These are phyloP conservation scores for Monochamus alternatus DNA, from an alignment of 2,888 invertebrate genomes.

Conservation along the genomic window DNA sequence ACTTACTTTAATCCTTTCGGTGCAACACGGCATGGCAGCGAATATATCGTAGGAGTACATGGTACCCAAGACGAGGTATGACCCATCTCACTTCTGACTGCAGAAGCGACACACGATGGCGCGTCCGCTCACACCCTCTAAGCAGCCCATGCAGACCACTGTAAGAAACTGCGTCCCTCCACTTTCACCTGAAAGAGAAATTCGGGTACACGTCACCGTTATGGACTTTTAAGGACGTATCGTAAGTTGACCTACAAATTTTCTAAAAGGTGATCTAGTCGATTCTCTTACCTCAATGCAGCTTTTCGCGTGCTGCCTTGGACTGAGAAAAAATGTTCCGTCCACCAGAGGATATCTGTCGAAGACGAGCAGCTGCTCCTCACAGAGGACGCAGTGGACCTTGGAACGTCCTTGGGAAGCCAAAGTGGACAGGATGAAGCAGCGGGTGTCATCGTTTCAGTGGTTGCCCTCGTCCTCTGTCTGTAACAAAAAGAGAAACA, in stretches of 20 bases:
- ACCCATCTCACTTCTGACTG: slow-evolving; percentile 92
- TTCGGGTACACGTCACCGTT: neutral
- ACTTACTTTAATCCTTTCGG: slow-evolving; percentile 90
- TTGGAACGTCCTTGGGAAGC: slow-evolving; percentile 92
- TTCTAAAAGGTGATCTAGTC: too few species aligned
- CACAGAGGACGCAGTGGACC: slow-evolving; percentile 91
- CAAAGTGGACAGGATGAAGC: slow-evolving; percentile 95
- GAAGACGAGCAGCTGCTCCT: slow-evolving; percentile 91
- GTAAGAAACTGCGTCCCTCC: slow-evolving; percentile 92
- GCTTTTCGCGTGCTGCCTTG: slow-evolving; percentile 89
- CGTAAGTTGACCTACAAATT: too few species aligned
- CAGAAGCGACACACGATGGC: slow-evolving; percentile 89
- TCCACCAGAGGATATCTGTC: slow-evolving; percentile 98
- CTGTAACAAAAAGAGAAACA: slow-evolving; percentile 74
- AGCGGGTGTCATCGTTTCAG: slow-evolving; percentile 97
- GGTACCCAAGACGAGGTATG: slow-evolving; percentile 93
- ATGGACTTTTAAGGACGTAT: neutral
- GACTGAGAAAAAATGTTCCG: slow-evolving; percentile 98
- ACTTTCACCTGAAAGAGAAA: slow-evolving; percentile 83
- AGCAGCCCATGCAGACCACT: slow-evolving; percentile 95
- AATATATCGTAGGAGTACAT: slow-evolving; percentile 99
- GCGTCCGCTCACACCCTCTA: slow-evolving; percentile 87
- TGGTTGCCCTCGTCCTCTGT: slow-evolving; percentile 99
- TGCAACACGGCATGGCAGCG: slow-evolving; percentile 97
- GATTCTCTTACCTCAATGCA: slow-evolving; percentile 86